Base-by-base conservation (phyloP, 2,888 invertebrate species). In the Ormyrus nitidulus region DNA sequence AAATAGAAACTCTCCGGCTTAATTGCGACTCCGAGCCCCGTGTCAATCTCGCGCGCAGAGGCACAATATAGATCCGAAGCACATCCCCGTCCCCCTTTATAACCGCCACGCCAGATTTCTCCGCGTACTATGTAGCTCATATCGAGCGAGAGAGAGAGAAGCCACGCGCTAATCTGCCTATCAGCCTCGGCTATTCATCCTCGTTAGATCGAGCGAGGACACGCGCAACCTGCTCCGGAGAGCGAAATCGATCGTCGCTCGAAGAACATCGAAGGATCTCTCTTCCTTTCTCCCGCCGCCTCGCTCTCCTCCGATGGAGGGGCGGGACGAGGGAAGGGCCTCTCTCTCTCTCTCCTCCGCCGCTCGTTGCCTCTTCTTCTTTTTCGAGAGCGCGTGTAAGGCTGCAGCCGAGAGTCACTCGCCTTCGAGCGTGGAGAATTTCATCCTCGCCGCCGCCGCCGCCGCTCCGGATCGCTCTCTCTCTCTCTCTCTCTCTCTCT, bases 161-260 rank as follows among this genome's bases (percentile, higher is more conserved):
- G 44, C 46, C 11, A 11, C 7, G n/a, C 5, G 48, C 44, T 69
- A 59, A 69, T 69, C 53, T 2, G 13, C n/a, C 19, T 48, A 66
- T 76, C 48, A 69, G 53, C 7, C 3, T 3, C 34, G 0, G 13
- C 64, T 48, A 70, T 77, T 56, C 61, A 54, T 71, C 53, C 46
- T 69, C 59, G 61, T 76, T 69, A 61, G 62, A 75, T 66, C 51
- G 59, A 75, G 59, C 66, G 66, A 49, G n/a, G 65, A 76, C 53
- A 34, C 54, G 13, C 8, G 54, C 68, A 53, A 51, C 49, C 44
- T 58, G 51, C 46, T 7, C 34, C 65, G 58, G 65, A 74, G 49
- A 58, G n/a, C 48, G 49, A 70, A 70, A 69, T 76, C 69, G 76
- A 69, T 69, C 62, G 44, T 19, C 19, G 19, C 1, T 13, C 13